phyloP scores from a whole-genome alignment of 2,113 vertebrate genomes.

The Elanus axillaris region DNA sequence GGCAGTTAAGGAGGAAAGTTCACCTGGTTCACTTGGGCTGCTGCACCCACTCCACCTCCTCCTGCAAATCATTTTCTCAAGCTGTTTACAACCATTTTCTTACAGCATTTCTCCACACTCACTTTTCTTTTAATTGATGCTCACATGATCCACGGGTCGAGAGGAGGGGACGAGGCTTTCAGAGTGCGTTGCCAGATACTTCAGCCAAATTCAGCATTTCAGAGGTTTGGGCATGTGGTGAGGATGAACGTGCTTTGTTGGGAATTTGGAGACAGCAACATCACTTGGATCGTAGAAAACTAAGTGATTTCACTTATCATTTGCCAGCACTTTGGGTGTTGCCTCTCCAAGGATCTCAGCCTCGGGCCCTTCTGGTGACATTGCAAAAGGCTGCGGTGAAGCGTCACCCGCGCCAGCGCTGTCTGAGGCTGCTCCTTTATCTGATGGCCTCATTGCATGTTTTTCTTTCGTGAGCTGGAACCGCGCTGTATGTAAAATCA shows the following conservation, averaged over 20 bases:
- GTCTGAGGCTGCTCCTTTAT: background rate
- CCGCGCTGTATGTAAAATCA: background rate
- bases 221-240: accelerated
- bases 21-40: background rate
- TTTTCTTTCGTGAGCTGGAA: background rate
- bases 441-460: background rate
- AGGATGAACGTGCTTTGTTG: background rate
- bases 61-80: background rate
- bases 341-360: background rate
- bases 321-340: background rate
- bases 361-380: background rate
- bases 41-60: background rate
- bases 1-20: background rate
- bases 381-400: background rate
- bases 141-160: accelerated
- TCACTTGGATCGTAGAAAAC: background rate
- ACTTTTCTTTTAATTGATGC: accelerated
- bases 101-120: background rate
- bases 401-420: background rate
- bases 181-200: accelerated
- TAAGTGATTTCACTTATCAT: accelerated
- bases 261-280: background rate
- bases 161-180: background rate
- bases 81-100: accelerated
- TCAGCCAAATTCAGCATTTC: background rate